These are phyloP conservation scores for Drosophila macrothrix DNA, from an alignment of 2,888 invertebrate species.

Conservation along the genomic window DNA sequence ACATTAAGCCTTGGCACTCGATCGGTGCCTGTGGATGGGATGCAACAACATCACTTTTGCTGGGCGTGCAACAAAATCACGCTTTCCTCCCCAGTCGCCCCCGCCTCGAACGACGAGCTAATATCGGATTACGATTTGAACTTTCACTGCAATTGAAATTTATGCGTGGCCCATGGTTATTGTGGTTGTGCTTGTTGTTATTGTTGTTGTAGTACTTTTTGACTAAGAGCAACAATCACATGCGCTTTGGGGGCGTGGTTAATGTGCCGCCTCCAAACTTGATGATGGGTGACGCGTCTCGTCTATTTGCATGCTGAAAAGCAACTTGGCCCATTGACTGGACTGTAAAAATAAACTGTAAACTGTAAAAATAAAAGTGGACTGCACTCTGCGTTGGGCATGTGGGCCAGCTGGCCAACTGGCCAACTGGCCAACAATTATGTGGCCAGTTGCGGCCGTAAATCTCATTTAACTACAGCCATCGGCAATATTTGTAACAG, in stretches of 20 bases:
- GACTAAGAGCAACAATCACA: slow-evolving; percentile 2
- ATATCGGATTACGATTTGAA: slow-evolving; percentile 59
- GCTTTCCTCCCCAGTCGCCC: slow-evolving; percentile 1
- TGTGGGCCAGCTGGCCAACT: slow-evolving; percentile 39
- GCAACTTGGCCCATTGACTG: slow-evolving; percentile 20
- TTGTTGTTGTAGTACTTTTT: slow-evolving; percentile 9
- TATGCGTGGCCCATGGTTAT: slow-evolving; percentile 65
- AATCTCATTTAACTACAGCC: slow-evolving; percentile 46
- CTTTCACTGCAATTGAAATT: slow-evolving; percentile 74
- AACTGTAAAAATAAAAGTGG: slow-evolving; percentile 23
- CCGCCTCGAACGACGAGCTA: slow-evolving; percentile 25
- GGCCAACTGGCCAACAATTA: slow-evolving; percentile 5
- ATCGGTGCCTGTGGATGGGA: slow-evolving; percentile 36
- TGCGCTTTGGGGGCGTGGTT: slow-evolving; percentile 39
- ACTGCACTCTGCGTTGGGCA: slow-evolving; percentile 31
- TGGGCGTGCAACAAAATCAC: slow-evolving; percentile 16
- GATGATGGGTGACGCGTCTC: slow-evolving; percentile 66
- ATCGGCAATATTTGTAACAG: slow-evolving; percentile 56
- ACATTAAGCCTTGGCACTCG: slow-evolving; percentile 38
- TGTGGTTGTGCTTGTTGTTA: slow-evolving; percentile 5
- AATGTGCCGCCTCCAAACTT: slow-evolving; percentile 30
- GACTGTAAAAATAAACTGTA: slow-evolving; percentile 44
- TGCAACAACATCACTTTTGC: slow-evolving; percentile 43
- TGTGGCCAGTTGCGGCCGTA: slow-evolving; percentile 42
- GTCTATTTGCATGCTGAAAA: slow-evolving; percentile 50